Base-by-base conservation (phyloP, 2,797 vertebrate species). In the Anabacerthia variegaticeps region DNA sequence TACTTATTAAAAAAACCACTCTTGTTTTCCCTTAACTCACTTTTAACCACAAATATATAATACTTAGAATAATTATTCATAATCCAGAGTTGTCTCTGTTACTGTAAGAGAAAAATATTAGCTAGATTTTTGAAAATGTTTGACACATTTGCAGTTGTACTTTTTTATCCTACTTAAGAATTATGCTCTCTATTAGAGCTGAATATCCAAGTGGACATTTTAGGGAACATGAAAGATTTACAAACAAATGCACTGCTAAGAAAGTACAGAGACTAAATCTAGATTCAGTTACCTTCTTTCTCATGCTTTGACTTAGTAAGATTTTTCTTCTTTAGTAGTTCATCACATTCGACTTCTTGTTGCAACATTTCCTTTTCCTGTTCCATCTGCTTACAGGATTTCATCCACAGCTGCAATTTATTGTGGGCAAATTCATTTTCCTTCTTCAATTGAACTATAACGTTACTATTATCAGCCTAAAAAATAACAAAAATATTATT, bases 361-460 rank as follows among this genome's bases (percentile, higher is more conserved):
- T 98, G 79, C 84, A 99, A 69, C 21, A 65, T 41, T 88, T 98
- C 95, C 75, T 99, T 99, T 95, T 99, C 99, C 91, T 97, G 96
- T 96, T 99, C 98, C 97, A 99, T 96, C 89, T 98, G 98, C 94
- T 98, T 98, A 97, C 98, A 99, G 26, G 98, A 98, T 95, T 98
- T 98, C 96, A 99, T 98, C 98, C 98, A 98, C 32, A 98, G 97
- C 66, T 96, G 98, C 62, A 98, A 97, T 97, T 98, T 97, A 93
- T 96, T 98, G 78, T 97, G 95, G 44, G 98, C 97, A 48, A 95
- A 95, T 46, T 98, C 98, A 80, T 96, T 98, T 86, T 98, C 98
- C 91, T 98, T 98, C 78, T 98, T 97, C 83, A 99, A 88, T 24
- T 98, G 97, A 86, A 91, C 46, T 23, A 78, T 83, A 22, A 95